Conservation (phyloP, 2,888 invertebrate species). For the Azorinus chamasolen region DNA sequence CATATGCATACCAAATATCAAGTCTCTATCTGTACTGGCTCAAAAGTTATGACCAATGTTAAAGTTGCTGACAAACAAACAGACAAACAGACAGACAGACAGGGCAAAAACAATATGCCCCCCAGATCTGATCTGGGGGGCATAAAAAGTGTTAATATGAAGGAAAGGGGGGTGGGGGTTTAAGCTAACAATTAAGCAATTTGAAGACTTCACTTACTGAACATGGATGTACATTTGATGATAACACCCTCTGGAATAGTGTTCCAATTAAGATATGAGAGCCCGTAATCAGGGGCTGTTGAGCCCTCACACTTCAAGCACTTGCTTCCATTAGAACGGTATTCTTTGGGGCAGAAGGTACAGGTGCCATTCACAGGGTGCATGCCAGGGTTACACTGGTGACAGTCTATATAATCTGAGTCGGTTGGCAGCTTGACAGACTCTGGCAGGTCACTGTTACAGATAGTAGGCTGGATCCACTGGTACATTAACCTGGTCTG, state of each 20-base stretch:
- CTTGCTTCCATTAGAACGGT: constrained; percentile 74
- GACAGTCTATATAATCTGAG: constrained; percentile 85
- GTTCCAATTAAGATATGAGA: constrained; percentile 87
- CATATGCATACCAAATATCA: too few species aligned
- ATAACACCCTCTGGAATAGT: constrained; percentile 87
- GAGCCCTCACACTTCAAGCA: constrained; percentile 80
- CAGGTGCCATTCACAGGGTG: constrained; percentile 86
- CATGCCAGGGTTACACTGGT: constrained; percentile 89
- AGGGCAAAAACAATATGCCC: too few species aligned
- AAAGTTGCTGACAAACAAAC: too few species aligned
- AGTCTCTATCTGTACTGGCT: too few species aligned
- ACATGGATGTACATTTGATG: constrained; percentile 85
- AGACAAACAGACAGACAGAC: too few species aligned
- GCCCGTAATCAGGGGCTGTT: constrained; percentile 88
- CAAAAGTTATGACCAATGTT: too few species aligned
- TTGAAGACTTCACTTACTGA: constrained; percentile 78
- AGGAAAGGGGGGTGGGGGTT: too few species aligned
- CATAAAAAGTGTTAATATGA: too few species aligned
- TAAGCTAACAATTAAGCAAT: too few species aligned
- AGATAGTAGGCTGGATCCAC: constrained; percentile 88
- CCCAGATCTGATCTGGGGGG: too few species aligned
- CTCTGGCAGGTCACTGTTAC: constrained; percentile 86
- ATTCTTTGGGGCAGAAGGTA: constrained; percentile 87
- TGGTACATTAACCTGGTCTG: constrained; percentile 87
- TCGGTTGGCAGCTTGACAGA: constrained; percentile 86